Conservation (phyloP, 2,888 invertebrate genomes). For the Drosophila paramelanica region DNA sequence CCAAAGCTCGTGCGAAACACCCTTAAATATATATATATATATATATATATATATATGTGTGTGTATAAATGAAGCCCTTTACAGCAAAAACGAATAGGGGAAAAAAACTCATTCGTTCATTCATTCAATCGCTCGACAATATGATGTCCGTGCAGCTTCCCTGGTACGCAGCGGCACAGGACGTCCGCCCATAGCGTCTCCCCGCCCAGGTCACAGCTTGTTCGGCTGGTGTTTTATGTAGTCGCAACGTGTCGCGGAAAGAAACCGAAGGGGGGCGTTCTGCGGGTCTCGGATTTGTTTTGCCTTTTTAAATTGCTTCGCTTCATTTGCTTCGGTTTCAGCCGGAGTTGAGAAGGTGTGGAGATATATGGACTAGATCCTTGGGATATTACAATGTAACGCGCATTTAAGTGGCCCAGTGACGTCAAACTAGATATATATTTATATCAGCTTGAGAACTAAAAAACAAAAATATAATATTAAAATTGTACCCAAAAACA, state of each 20-base stretch:
- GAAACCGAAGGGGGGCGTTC: not conserved
- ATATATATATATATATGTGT: too few relatives aligned
- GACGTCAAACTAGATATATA: not conserved
- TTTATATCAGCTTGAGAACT: constrained; percentile 5
- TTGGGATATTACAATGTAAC: constrained; percentile 9
- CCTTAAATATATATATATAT: constrained; percentile 41
- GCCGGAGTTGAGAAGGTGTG: not conserved
- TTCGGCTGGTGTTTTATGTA: constrained; percentile 76
- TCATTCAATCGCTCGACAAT: constrained; percentile 60
- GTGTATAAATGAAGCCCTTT: constrained; percentile 53
- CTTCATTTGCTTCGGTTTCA: constrained; percentile 82
- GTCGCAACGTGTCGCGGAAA: constrained; percentile 63
- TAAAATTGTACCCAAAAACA: not conserved
- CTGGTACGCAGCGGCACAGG: not conserved
- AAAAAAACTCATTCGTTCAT: constrained; percentile 51
- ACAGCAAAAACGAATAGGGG: constrained; percentile 47
- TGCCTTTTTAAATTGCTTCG: constrained; percentile 84
- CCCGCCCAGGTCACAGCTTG: constrained; percentile 59
- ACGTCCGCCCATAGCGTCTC: not conserved
- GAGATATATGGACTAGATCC: constrained; percentile 5
- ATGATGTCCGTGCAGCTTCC: constrained; percentile 45
- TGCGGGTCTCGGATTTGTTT: constrained; percentile 65
- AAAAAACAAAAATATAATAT: not conserved
- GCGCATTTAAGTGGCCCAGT: constrained; percentile 21
- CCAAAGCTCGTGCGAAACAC: constrained; percentile 47